Conservation (phyloP, 2,113 vertebrate species). For the Danio rerio region GRCz12tu NC_133176.1:9110001-9110500, state of each 20-base stretch:
- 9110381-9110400: too few species aligned
- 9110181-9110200: constrained; percentile 81
- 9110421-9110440: too few species aligned
- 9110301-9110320: too few species aligned
- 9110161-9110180: constrained; percentile 87
- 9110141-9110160: constrained; percentile 78
- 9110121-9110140: constrained; percentile 64
- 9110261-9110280: constrained; percentile 10
- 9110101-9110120: constrained; percentile 82
- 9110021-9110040: constrained; percentile 40
- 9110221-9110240: constrained; percentile 48
- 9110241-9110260: constrained; percentile 37
- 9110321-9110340: too few species aligned
- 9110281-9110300: too few species aligned
- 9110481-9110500: too few species aligned
- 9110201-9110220: constrained; percentile 77
- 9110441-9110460: too few species aligned
- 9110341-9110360: too few species aligned
- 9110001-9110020: constrained; percentile 31
- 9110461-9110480: not conserved
- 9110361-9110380: too few species aligned
- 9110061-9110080: constrained; percentile 80
- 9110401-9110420: too few species aligned
- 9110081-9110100: constrained; percentile 78
- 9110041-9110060: constrained; percentile 37